These are phyloP conservation scores for Ophiodon elongatus DNA, from an alignment of 2,113 vertebrate species.

Conservation along the genomic window DNA sequence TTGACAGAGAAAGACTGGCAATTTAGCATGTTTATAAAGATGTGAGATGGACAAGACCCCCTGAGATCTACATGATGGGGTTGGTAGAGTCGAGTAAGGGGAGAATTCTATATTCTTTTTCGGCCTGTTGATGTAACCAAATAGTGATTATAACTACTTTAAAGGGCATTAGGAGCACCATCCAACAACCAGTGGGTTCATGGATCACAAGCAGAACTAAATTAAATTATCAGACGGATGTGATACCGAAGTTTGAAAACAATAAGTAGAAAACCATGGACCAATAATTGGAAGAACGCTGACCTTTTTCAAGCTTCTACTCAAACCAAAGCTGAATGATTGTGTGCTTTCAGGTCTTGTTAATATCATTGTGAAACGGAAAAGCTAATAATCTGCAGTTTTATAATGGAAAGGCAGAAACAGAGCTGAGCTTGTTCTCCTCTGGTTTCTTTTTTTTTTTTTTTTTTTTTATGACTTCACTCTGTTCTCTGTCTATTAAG, in stretches of 20 bases:
- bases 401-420: conserved; percentile 66
- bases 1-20: too few relatives aligned
- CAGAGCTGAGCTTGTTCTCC: conserved; percentile 60
- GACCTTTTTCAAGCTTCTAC: conserved; percentile 35
- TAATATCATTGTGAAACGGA: conserved; percentile 29
- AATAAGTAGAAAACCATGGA: background rate
- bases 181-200: background rate
- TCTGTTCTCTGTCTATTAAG: conserved; percentile 48
- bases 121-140: background rate
- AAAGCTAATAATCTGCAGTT: conserved; percentile 47
- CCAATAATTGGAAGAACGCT: background rate
- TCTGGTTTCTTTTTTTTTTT: background rate
- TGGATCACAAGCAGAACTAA: background rate
- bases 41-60: too few relatives aligned
- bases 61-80: too few relatives aligned
- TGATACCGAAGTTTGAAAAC: background rate
- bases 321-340: conserved; percentile 19
- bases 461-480: conserved; percentile 10
- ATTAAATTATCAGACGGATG: background rate
- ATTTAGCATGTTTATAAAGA: too few relatives aligned
- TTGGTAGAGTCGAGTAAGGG: too few relatives aligned
- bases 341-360: conserved; percentile 34
- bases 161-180: background rate
- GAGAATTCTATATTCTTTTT: background rate
- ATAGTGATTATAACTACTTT: background rate